phyloP scores from a whole-genome alignment of 2,113 vertebrate genomes.

The Atrichornis clamosus region DNA sequence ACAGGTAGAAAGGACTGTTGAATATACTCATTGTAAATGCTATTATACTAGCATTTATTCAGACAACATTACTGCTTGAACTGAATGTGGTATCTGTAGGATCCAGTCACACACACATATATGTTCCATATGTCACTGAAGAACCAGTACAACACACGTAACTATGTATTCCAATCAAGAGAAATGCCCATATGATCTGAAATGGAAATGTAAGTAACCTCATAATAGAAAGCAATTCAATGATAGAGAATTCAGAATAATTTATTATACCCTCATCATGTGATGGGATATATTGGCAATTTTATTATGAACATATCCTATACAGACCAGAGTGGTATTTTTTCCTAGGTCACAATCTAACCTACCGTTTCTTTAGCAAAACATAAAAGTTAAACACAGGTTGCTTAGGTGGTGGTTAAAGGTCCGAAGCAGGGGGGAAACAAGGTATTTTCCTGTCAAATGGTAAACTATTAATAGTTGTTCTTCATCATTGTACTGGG shows the following conservation, averaged over 20 bases:
- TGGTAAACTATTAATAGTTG: neutral
- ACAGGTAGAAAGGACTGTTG: neutral
- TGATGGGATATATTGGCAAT: neutral
- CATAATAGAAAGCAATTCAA: neutral
- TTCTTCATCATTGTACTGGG: neutral
- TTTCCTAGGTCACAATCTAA: neutral
- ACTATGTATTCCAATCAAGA: neutral
- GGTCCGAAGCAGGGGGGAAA: conserved; percentile 9
- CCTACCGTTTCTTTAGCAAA: neutral
- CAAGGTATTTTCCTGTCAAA: neutral
- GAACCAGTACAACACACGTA: neutral
- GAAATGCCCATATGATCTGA: accelerated
- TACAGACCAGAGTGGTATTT: neutral
- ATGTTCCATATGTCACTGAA: neutral
- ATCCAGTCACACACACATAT: neutral
- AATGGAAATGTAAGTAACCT: neutral
- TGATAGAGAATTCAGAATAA: neutral
- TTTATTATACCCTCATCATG: neutral
- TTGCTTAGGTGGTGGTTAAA: neutral
- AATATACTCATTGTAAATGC: neutral
- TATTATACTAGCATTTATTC: conserved; percentile 38
- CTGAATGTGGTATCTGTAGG: accelerated
- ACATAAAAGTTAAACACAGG: neutral
- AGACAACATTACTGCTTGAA: neutral
- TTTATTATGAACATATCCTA: neutral